phyloP scores from a whole-genome alignment of 2,888 invertebrate species.

The Xanthorhoe spadicearia region DNA sequence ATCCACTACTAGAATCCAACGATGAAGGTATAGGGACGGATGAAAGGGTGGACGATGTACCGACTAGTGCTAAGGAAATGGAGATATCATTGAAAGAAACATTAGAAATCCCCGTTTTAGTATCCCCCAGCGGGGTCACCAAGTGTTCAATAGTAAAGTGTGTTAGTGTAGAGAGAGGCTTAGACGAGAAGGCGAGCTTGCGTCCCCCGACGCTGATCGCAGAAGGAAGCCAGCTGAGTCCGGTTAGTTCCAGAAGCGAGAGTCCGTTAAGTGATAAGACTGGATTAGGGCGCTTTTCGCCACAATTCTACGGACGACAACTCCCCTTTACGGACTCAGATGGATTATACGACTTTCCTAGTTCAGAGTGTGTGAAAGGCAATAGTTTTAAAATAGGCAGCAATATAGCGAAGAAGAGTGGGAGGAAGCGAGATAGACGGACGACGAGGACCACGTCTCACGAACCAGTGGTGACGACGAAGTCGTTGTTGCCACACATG shows the following conservation, averaged over 20 bases:
- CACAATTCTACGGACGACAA: slow-evolving; percentile 89
- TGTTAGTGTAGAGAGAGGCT: slow-evolving; percentile 81
- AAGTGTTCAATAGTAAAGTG: slow-evolving; percentile 84
- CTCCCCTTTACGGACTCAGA: slow-evolving; percentile 92
- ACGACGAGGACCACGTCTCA: slow-evolving; percentile 81
- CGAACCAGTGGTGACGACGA: slow-evolving; percentile 77
- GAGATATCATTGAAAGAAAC: slow-evolving; percentile 75
- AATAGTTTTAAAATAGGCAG: slow-evolving; percentile 80
- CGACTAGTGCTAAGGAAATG: slow-evolving; percentile 88
- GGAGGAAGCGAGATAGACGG: slow-evolving; percentile 86
- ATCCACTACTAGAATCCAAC: slow-evolving; percentile 88
- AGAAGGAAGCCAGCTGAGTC: slow-evolving; percentile 86
- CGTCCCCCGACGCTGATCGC: slow-evolving; percentile 84
- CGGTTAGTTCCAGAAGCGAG: slow-evolving; percentile 91
- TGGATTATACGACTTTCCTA: slow-evolving; percentile 91
- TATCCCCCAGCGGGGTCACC: slow-evolving; percentile 79
- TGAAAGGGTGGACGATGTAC: slow-evolving; percentile 89
- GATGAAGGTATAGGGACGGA: slow-evolving; percentile 92
- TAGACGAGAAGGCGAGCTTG: slow-evolving; percentile 77
- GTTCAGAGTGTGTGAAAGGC: slow-evolving; percentile 87
- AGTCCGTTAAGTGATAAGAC: slow-evolving; percentile 91
- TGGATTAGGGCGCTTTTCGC: slow-evolving; percentile 88
- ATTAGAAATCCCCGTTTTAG: slow-evolving; percentile 76
- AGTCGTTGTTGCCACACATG: slow-evolving; percentile 83
- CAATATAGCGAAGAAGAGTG: slow-evolving; percentile 85